Conservation (phyloP, 2,797 vertebrate genomes). For the Hemitrygon akajei region DNA sequence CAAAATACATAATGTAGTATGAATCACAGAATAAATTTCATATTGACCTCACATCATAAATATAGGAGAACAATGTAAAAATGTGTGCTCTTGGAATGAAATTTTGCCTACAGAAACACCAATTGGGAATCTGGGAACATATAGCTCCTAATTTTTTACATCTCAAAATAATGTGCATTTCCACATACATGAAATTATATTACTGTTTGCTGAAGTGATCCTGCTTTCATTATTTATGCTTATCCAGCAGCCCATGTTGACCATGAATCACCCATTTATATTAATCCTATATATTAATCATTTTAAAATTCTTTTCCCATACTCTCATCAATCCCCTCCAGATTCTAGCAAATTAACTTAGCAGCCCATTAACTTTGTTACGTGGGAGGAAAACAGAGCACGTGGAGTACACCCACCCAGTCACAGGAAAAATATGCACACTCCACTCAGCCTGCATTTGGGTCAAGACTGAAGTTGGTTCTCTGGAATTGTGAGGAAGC, state of each 20-base stretch:
- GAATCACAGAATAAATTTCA: not conserved
- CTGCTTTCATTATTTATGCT: not conserved
- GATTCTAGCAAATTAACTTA: too few relatives aligned
- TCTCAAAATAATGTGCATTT: not conserved
- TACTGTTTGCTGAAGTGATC: not conserved
- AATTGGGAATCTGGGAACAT: not conserved
- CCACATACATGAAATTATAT: not conserved
- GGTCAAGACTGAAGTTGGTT: too few relatives aligned
- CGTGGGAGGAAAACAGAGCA: too few relatives aligned
- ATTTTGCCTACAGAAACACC: not conserved
- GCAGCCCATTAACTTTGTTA: too few relatives aligned
- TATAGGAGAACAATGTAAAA: not conserved
- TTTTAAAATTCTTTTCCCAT: too few relatives aligned
- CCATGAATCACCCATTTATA: too few relatives aligned
- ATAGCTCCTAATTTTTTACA: not conserved
- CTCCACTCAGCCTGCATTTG: too few relatives aligned
- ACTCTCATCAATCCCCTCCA: too few relatives aligned
- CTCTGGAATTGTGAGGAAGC: too few relatives aligned
- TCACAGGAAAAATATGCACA: too few relatives aligned
- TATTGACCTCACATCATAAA: conserved; percentile 17
- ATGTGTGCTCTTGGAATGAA: not conserved
- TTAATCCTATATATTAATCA: too few relatives aligned
- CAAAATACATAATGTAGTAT: not conserved
- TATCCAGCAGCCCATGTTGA: not conserved
- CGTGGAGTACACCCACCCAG: too few relatives aligned